A percentile compares a stretch with the other conserved stretches of the same genome.
phyloP scores from a whole-genome alignment of 1,140 invertebrate genomes.

The Dendroctonus ponderosae region DNA sequence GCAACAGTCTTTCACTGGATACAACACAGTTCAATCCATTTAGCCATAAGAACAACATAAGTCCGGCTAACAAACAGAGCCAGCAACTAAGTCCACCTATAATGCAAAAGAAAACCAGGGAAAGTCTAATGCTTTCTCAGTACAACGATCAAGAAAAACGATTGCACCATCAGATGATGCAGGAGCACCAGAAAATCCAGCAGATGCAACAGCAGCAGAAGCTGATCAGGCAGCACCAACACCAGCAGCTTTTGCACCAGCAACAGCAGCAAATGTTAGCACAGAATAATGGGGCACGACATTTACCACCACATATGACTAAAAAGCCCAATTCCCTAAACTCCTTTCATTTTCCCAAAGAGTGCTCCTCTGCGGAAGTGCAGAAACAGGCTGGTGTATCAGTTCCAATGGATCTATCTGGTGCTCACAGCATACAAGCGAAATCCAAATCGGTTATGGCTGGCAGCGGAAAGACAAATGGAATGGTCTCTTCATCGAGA shows the following conservation, averaged over 20 bases:
- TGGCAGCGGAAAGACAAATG: slow-evolving; percentile 35
- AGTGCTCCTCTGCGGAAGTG: not conserved
- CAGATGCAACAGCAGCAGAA: slow-evolving; percentile 26
- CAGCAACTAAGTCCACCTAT: slow-evolving; percentile 22
- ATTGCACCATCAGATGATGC: slow-evolving; percentile 29
- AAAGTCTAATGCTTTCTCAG: slow-evolving; percentile 4
- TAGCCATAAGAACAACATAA: slow-evolving; percentile 27
- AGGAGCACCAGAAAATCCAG: slow-evolving; percentile 28
- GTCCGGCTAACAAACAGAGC: slow-evolving; percentile 11
- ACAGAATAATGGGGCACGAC: not conserved
- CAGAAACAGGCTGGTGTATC: slow-evolving; percentile 4
- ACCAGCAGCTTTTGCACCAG: slow-evolving; percentile 38
- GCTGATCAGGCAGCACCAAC: slow-evolving; percentile 29
- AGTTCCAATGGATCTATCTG: slow-evolving; percentile 44
- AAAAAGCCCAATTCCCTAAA: slow-evolving; percentile 2
- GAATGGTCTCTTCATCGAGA: slow-evolving; percentile 32
- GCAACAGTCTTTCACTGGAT: slow-evolving; percentile 10
- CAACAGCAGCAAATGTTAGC: slow-evolving; percentile 28
- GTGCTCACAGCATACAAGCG: slow-evolving; percentile 45
- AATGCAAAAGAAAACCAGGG: slow-evolving; percentile 25
- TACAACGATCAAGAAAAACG: slow-evolving; percentile 32
- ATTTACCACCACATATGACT: not conserved
- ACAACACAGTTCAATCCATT: slow-evolving; percentile 23
- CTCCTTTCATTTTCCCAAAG: not conserved
- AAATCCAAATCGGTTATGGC: slow-evolving; percentile 52